Conservation (phyloP, 1,140 invertebrate species). For the Mizuhopecten yessoensis region DNA sequence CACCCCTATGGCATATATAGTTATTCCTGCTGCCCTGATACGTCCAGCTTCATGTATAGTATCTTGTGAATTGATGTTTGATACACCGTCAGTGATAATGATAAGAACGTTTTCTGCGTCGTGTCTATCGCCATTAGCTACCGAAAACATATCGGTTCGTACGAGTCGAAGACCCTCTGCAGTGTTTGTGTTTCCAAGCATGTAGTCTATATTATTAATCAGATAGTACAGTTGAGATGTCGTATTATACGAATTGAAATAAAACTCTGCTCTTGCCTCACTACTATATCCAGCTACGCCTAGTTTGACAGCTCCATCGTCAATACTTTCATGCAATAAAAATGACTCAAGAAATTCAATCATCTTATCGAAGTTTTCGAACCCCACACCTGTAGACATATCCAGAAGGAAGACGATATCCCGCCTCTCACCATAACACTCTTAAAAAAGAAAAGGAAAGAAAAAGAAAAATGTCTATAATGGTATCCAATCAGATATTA, state of each 20-base stretch:
- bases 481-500: too few relatives aligned
- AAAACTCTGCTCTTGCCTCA: slow-evolving; percentile 63
- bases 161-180: slow-evolving; percentile 61
- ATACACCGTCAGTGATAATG: slow-evolving; percentile 73
- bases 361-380: slow-evolving; percentile 68
- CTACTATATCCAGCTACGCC: slow-evolving; percentile 71
- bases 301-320: slow-evolving; percentile 67
- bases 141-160: slow-evolving; percentile 69
- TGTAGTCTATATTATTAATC: slow-evolving; percentile 63
- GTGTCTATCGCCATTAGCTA: slow-evolving; percentile 68
- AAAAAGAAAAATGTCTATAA: not conserved
- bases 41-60: slow-evolving; percentile 53
- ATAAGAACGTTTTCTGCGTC: slow-evolving; percentile 68
- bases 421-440: slow-evolving; percentile 58
- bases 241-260: slow-evolving; percentile 66
- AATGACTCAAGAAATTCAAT: slow-evolving; percentile 70
- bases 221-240: slow-evolving; percentile 62
- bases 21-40: slow-evolving; percentile 55
- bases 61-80: slow-evolving; percentile 57
- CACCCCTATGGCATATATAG: slow-evolving; percentile 71
- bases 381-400: slow-evolving; percentile 71
- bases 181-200: slow-evolving; percentile 68
- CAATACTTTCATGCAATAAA: slow-evolving; percentile 65
- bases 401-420: slow-evolving; percentile 76
- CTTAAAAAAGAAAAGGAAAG: slow-evolving; percentile 47